These are phyloP conservation scores for Ophioninae sp. DNA, from an alignment of 2,888 invertebrate genomes.

Conservation along the genomic window DNA sequence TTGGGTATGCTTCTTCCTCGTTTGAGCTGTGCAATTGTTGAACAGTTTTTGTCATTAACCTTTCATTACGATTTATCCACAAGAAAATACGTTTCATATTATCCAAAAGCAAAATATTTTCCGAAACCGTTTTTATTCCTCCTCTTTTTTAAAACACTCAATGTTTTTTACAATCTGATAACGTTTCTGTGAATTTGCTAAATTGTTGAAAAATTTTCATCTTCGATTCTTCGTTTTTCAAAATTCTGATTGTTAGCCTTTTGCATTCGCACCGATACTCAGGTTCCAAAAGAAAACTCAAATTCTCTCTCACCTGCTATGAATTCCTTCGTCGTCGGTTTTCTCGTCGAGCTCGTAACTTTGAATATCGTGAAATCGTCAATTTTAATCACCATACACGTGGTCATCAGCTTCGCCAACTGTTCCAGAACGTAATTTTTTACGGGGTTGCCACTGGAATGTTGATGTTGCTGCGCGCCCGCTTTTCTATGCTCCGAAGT, in stretches of 20 bases:
- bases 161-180: neutral
- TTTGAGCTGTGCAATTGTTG: slow-evolving; percentile 78
- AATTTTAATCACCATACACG: slow-evolving; percentile 93
- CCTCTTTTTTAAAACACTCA: neutral
- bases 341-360: slow-evolving; percentile 89
- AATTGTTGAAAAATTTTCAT: neutral
- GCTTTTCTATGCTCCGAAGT: slow-evolving; percentile 73
- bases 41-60: slow-evolving; percentile 43
- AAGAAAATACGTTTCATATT: slow-evolving; percentile 6
- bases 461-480: slow-evolving; percentile 65
- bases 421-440: slow-evolving; percentile 87
- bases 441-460: slow-evolving; percentile 82
- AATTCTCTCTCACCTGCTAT: slow-evolving; percentile 83
- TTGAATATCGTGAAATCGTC: slow-evolving; percentile 95
- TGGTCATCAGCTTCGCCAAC: slow-evolving; percentile 93
- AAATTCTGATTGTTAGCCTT: neutral
- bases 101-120: slow-evolving; percentile 11
- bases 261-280: neutral
- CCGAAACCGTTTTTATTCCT: neutral
- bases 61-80: slow-evolving; percentile 12
- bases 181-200: neutral
- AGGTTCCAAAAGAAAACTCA: neutral
- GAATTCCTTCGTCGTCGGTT: slow-evolving; percentile 90
- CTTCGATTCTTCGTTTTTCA: neutral
- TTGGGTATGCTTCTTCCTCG: slow-evolving; percentile 79